phyloP scores from a whole-genome alignment of 2,888 invertebrate genomes.

The Drosophila nigritarsus region DNA sequence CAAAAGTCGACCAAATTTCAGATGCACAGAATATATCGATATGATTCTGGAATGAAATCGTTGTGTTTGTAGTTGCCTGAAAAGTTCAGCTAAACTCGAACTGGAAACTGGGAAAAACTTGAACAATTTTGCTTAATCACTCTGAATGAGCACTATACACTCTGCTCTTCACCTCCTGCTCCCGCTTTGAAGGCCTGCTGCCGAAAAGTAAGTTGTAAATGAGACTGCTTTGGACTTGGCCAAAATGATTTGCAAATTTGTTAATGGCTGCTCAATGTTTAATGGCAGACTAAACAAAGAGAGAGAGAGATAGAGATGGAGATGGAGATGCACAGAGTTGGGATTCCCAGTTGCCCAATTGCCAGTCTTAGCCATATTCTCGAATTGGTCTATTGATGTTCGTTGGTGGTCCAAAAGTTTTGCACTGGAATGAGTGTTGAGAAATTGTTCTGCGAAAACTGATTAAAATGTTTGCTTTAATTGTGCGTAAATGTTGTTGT shows the following conservation, averaged over 20 bases:
- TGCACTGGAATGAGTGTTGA: conserved; percentile 38
- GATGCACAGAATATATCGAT: neutral
- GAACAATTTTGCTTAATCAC: conserved; percentile 36
- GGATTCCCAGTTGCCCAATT: conserved; percentile 34
- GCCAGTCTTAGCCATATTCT: conserved; percentile 38
- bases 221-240: conserved; percentile 30
- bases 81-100: neutral
- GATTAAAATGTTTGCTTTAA: conserved; percentile 60
- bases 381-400: neutral
- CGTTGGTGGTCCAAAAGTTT: conserved; percentile 26
- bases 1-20: neutral
- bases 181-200: neutral
- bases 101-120: neutral
- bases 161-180: too few species aligned
- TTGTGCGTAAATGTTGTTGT: conserved; percentile 35
- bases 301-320: conserved; percentile 10
- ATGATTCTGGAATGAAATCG: neutral
- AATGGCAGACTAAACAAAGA: conserved; percentile 39
- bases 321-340: conserved; percentile 9
- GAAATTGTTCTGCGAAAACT: conserved; percentile 49
- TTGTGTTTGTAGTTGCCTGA: neutral
- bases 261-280: conserved; percentile 69
- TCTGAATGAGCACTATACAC: conserved; percentile 35
- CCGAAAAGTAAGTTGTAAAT: conserved; percentile 18
- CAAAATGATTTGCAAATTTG: conserved; percentile 66